phyloP scores from a whole-genome alignment of 35 echinoderm and acorn worm species.

The Patiria miniata region DNA sequence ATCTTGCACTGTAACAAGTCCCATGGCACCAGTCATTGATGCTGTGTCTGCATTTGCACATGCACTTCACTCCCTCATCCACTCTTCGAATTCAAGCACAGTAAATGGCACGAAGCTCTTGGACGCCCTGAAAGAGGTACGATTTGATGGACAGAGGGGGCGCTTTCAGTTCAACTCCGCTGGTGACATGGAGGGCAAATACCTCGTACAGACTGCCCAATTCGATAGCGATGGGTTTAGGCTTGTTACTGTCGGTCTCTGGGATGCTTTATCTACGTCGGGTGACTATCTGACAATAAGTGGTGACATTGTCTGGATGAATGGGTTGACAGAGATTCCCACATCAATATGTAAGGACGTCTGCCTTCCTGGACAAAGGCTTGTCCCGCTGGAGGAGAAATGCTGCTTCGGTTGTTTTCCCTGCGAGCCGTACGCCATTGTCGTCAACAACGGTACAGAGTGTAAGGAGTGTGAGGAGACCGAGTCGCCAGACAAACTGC shows the following conservation, averaged over 20 bases:
- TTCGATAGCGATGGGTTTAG: background rate
- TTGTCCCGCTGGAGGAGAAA: slow-evolving; percentile 9
- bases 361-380: slow-evolving; percentile 7
- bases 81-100: background rate
- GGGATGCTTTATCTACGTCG: background rate
- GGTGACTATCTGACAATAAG: background rate
- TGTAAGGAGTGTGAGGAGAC: slow-evolving; percentile 28
- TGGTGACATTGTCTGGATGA: background rate
- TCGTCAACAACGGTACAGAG: background rate
- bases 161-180: background rate
- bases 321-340: background rate
- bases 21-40: background rate
- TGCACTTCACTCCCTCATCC: background rate
- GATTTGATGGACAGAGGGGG: slow-evolving; percentile 11
- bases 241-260: slow-evolving; percentile 2
- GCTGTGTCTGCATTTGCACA: background rate
- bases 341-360: slow-evolving; percentile 17
- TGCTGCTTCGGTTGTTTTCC: slow-evolving; percentile 24
- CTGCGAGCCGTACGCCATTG: background rate
- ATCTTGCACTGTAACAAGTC: background rate
- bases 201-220: slow-evolving; percentile 2
- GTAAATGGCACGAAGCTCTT: slow-evolving; percentile 5
- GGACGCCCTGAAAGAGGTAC: slow-evolving; percentile 21
- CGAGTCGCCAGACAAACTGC: slow-evolving; percentile 8
- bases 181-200: background rate